Conservation (phyloP, 2,113 vertebrate genomes). For the Perca schrenkii region DNA sequence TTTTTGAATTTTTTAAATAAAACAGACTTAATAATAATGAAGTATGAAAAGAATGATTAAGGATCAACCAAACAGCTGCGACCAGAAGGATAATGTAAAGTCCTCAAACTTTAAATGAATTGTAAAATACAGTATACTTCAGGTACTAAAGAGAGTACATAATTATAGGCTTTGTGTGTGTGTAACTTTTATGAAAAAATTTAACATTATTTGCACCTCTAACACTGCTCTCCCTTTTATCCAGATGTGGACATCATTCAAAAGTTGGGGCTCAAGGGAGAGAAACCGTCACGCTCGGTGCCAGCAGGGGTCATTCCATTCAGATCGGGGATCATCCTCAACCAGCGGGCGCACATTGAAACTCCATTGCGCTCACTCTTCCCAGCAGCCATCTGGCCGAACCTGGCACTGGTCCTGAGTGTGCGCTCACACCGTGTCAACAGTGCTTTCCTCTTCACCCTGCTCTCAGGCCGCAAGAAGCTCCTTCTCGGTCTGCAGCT, state of each 20-base stretch:
- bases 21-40: neutral
- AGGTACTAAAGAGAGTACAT: neutral
- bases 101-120: neutral
- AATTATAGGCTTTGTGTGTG: neutral
- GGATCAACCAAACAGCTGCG: neutral
- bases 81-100: neutral
- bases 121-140: neutral
- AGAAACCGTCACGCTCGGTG: conserved; percentile 85
- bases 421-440: conserved; percentile 95
- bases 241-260: conserved; percentile 98
- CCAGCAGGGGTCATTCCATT: conserved; percentile 94
- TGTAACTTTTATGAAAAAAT: conserved; percentile 13
- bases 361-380: conserved; percentile 86
- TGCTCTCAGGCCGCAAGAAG: conserved; percentile 87
- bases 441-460: conserved; percentile 93
- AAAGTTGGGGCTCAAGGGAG: conserved; percentile 92
- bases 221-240: conserved; percentile 33
- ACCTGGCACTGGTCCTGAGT: conserved; percentile 92
- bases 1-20: too few species aligned
- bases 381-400: conserved; percentile 84
- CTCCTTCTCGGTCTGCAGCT: conserved; percentile 96
- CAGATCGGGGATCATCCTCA: conserved; percentile 94
- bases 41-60: neutral
- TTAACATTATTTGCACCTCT: conserved; percentile 31
- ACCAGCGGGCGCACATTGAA: conserved; percentile 89